Percentiles rank a stretch among this genome's conserved stretches.
phyloP scores from a whole-genome alignment of 2,113 vertebrate genomes.

The Delphinus delphis region DNA sequence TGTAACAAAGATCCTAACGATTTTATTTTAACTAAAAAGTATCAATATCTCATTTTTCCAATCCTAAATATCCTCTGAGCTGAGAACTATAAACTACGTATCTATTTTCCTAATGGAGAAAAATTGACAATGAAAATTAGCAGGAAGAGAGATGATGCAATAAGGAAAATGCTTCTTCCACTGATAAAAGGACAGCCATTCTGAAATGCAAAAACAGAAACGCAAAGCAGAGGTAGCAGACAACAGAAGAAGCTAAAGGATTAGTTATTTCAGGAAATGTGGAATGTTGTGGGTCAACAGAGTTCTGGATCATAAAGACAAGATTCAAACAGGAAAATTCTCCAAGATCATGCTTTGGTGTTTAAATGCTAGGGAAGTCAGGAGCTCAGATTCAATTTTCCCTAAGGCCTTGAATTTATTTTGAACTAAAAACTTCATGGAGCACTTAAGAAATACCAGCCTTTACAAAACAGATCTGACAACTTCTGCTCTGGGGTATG shows the following conservation, averaged over 20 bases:
- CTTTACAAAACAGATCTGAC: slow-evolving; percentile 77
- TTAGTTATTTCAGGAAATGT: neutral
- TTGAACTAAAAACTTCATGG: slow-evolving; percentile 68
- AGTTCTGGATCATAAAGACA: neutral
- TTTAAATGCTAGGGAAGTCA: slow-evolving; percentile 57
- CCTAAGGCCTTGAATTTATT: slow-evolving; percentile 60
- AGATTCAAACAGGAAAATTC: slow-evolving; percentile 29
- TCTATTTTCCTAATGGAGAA: slow-evolving; percentile 21
- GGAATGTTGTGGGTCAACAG: slow-evolving; percentile 35
- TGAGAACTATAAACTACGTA: neutral
- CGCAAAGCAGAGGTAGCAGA: neutral
- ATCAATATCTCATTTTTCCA: slow-evolving; percentile 10
- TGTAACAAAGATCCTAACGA: neutral
- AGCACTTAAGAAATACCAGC: slow-evolving; percentile 74
- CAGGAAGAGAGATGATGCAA: neutral
- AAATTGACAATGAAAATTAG: slow-evolving; percentile 30
- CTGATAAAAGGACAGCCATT: neutral
- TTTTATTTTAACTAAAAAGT: slow-evolving; percentile 34
- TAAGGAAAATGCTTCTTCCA: neutral
- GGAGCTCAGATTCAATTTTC: slow-evolving; percentile 58
- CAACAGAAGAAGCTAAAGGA: neutral
- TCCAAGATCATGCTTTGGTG: slow-evolving; percentile 29
- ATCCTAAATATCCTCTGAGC: neutral
- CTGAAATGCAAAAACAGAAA: slow-evolving; percentile 3
- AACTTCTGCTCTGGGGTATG: slow-evolving; percentile 68